Base-by-base conservation (phyloP, 1,140 invertebrate genomes). In the Drosophila repleta region DNA sequence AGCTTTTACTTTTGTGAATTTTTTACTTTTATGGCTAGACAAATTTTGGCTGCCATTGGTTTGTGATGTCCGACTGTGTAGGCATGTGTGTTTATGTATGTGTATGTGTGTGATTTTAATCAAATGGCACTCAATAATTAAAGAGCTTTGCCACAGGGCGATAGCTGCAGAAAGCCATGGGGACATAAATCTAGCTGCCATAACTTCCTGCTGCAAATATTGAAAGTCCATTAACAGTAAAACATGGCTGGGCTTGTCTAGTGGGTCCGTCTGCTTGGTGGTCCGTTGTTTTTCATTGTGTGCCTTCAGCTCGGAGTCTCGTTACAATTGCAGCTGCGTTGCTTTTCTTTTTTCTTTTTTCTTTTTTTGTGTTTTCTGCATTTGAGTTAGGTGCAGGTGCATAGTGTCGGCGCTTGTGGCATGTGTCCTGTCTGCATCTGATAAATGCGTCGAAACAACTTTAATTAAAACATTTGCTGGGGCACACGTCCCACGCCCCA, bases 221-320 rank as follows among this genome's bases (percentile, higher is more conserved):
- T 60, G 83, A 87, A 87, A 87, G 79, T 87, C 83, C 83, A 87
- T 87, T 87, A 87, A 87, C 83, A 88, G 83, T 79, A 78, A 87
- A 88, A 82, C 75, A 87, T 81, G 71, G 37, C 64, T 37, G 56
- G 26, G 39, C 11, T 49, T 56, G 46, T 60, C 55, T 56, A 48
- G 39, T 13, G 45, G 21, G 35, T 68, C 41, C 37, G 46, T 45
- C 69, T 26, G 29, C 48, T 32, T 64, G 65, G 1, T 21, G 21
- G 26, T 51, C 15, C 5, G 15, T 17, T 53, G 29, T 35, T 37
- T 62, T 46, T 43, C 39, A 48, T 64, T 75, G 62, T 76, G 55
- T 73, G 67, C 7, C 13, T n/a, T 10, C 35, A 49, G 26, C 15
- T 29, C 26, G 21, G 32, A 35, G 53, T 63, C 63, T 52, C 57